Evolutionary conservation across 2,797 vertebrate genomes (phyloP).

Genomic region (Eospalax fontanierii): DNA sequence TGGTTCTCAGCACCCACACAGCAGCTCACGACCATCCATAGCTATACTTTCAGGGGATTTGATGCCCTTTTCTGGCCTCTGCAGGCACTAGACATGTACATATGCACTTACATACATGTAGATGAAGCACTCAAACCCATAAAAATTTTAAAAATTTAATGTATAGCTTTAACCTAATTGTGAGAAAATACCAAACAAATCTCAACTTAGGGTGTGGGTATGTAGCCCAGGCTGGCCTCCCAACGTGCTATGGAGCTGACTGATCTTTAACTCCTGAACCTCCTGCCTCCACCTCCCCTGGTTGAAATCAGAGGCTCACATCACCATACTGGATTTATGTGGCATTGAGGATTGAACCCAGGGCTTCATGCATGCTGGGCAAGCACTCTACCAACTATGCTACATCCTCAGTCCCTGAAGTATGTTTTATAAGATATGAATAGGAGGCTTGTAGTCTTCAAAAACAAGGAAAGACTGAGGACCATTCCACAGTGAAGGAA

Average conservation of each 20-base stretch:
- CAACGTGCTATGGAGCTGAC: not conserved
- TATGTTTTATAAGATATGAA: not conserved
- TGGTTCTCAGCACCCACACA: too few species aligned
- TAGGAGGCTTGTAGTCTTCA: not conserved
- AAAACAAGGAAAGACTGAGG: not conserved
- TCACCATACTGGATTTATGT: not conserved
- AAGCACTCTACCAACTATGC: not conserved
- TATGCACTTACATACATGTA: too few species aligned
- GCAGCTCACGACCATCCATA: too few species aligned
- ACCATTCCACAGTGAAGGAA: not conserved
- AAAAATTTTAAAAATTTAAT: too few species aligned
- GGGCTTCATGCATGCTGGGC: not conserved
- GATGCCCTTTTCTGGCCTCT: too few species aligned
- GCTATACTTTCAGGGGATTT: too few species aligned
- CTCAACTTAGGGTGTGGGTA: not conserved
- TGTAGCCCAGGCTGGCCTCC: not conserved
- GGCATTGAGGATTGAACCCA: not conserved
- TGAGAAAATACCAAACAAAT: not conserved
- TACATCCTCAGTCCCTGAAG: not conserved
- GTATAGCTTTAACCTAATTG: not conserved
- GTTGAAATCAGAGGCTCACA: too few species aligned
- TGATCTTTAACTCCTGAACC: not conserved
- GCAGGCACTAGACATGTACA: too few species aligned
- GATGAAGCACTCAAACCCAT: too few species aligned
- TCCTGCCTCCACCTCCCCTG: not conserved